Evolutionary conservation across 2,888 invertebrate species (phyloP), one percentile per base, ranked within the genome.

Genomic region (Ophion ventricosus): DNA sequence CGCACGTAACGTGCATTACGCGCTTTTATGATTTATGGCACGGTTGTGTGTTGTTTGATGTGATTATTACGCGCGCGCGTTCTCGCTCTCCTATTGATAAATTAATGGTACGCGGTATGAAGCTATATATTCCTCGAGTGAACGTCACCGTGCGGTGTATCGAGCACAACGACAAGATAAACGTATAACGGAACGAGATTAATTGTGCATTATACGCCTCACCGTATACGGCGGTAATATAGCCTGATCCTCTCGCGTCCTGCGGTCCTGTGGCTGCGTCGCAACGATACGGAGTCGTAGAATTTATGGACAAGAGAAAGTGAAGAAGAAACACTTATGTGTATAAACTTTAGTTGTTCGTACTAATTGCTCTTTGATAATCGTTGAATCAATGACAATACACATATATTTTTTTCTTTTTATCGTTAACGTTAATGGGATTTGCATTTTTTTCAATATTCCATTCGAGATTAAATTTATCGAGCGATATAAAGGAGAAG

Each of bases 21-120:
- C 49, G 87, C 84, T 83, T 80, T 74, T 63, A 88, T 92, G 91
- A 92, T 92, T 92, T 90, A 92, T 90, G 88, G 87, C 78, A 80
- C 87, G 89, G 90, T 91, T 91, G 90, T 56, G 54, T 11, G 29
- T 20, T 56, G 70, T 89, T 88, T 91, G 91, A 91, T 88, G 90
- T 90, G 90, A 91, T 92, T 91, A 91, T 91, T 91, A 90, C 87
- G 87, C 83, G 85, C 84, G 86, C 88, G 49, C 49, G n/a, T n/a
- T 14, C 49, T 11, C 87, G 87, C 56, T 57, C 23, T 35, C 35
- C 35, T 88, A 90, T 89, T 90, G 91, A 92, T 92, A 90, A 91
- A 92, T 92, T 91, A 90, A 92, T 90, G 90, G 86, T 86, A 82
- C 67, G 79, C 83, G 85, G 85, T 84, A 78, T 25, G 49, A 11